Evolutionary conservation across 2,797 vertebrate species (phyloP).

Genomic region (Cetoscarus ocellatus): DNA sequence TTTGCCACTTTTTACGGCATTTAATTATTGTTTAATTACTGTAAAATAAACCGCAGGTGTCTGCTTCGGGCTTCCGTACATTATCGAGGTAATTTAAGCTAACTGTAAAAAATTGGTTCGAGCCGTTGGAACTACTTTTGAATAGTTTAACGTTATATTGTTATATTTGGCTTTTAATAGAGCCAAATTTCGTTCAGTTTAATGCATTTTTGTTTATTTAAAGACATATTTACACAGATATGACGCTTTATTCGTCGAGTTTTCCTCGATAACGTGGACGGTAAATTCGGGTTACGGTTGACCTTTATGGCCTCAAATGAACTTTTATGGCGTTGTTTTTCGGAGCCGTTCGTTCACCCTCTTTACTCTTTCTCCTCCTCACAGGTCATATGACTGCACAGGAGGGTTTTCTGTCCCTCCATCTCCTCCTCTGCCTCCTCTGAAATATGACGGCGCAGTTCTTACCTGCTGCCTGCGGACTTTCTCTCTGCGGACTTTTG

Average conservation of each 20-base stretch:
- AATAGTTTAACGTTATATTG: too few species aligned
- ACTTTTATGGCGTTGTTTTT: neutral
- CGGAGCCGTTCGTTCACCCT: neutral
- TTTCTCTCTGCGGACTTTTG: constrained; percentile 59
- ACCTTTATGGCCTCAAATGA: neutral
- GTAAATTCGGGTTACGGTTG: neutral
- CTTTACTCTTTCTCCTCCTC: neutral
- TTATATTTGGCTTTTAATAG: too few species aligned
- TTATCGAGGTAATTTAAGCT: too few species aligned
- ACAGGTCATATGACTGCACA: constrained; percentile 36
- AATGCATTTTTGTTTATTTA: too few species aligned
- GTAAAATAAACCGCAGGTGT: too few species aligned
- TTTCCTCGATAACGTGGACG: neutral
- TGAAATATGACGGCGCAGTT: constrained; percentile 12
- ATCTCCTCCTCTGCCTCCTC: neutral
- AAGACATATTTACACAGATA: constrained; percentile 55
- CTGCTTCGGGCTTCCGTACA: too few species aligned
- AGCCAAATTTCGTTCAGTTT: too few species aligned
- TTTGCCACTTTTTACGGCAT: too few species aligned
- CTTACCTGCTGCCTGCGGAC: constrained; percentile 35
- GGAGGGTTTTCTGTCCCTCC: neutral
- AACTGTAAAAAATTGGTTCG: too few species aligned
- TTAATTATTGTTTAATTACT: too few species aligned
- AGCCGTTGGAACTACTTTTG: too few species aligned
- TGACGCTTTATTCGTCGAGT: neutral